Conservation (phyloP, 2,113 vertebrate genomes). For the Zootoca vivipara region DNA sequence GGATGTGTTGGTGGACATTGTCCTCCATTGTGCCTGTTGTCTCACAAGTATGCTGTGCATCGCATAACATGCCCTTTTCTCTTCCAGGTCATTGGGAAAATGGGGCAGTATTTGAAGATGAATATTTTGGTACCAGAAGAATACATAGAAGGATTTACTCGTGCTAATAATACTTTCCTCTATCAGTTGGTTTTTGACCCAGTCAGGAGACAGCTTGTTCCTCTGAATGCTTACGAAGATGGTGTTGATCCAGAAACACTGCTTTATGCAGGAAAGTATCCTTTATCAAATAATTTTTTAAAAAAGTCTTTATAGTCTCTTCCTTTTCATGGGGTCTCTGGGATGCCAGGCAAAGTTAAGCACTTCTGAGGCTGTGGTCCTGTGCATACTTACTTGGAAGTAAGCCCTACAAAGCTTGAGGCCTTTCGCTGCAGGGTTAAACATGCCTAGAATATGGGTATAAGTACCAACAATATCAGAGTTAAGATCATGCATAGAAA, state of each 20-base stretch:
- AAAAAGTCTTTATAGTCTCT: neutral
- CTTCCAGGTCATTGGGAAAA: slow-evolving; percentile 92
- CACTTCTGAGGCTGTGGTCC: neutral
- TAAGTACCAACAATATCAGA: neutral
- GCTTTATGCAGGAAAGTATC: slow-evolving; percentile 94
- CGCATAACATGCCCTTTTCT: slow-evolving; percentile 23
- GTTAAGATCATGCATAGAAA: neutral
- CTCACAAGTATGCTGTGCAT: slow-evolving; percentile 16
- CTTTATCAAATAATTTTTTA: slow-evolving; percentile 66
- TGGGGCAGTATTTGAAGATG: slow-evolving; percentile 96
- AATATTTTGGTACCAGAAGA: slow-evolving; percentile 87
- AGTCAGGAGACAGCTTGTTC: slow-evolving; percentile 84
- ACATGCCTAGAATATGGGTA: neutral
- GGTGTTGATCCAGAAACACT: slow-evolving; percentile 82
- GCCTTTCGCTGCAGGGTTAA: neutral
- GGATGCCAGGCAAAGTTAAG: neutral
- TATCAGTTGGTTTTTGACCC: slow-evolving; percentile 97
- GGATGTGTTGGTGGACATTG: neutral
- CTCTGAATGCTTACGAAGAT: slow-evolving; percentile 89
- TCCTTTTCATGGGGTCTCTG: neutral
- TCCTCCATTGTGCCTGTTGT: neutral
- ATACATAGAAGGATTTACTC: slow-evolving; percentile 90
- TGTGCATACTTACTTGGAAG: neutral
- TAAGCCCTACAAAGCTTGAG: neutral
- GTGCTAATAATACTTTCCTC: slow-evolving; percentile 95